These are phyloP conservation scores for Aproaerema taeniolella DNA, from an alignment of 2,888 invertebrate genomes.

Conservation along the genomic window DNA sequence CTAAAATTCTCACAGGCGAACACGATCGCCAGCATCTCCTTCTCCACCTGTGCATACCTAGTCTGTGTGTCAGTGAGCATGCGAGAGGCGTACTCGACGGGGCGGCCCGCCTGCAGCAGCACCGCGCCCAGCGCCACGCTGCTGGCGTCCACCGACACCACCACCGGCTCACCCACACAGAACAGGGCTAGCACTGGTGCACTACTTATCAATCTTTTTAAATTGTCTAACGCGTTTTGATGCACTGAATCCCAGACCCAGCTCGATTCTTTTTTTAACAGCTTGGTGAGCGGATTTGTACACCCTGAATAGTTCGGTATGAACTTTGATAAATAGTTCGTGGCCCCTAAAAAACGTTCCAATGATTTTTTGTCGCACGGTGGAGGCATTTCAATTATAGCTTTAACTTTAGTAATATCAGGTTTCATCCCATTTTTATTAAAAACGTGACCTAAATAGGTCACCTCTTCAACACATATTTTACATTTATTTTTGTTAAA, in stretches of 20 bases:
- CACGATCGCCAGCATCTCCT: slow-evolving; percentile 22
- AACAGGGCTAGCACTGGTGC: slow-evolving; percentile 12
- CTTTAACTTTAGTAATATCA: slow-evolving; percentile 13
- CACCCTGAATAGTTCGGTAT: slow-evolving; percentile 1
- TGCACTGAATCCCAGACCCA: background rate
- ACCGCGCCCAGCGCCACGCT: too few relatives aligned
- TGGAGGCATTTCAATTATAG: slow-evolving; percentile 11
- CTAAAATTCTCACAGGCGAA: slow-evolving; percentile 19
- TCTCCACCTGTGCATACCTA: slow-evolving; percentile 23
- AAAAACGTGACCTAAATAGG: slow-evolving; percentile 15
- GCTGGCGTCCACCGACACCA: too few relatives aligned
- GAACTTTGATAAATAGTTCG: slow-evolving; percentile 9
- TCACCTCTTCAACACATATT: too few relatives aligned
- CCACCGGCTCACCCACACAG: background rate
- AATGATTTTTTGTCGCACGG: slow-evolving; percentile 6
- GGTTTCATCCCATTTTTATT: slow-evolving; percentile 12
- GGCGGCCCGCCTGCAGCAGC: slow-evolving; percentile 18
- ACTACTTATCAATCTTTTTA: background rate
- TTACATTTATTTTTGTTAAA: slow-evolving; percentile 6
- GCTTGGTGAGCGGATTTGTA: background rate
- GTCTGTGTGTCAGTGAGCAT: slow-evolving; percentile 18
- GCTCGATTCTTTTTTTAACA: background rate
- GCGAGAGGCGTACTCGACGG: slow-evolving; percentile 21
- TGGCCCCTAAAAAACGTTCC: slow-evolving; percentile 13
- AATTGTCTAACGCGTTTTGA: background rate